Evolutionary conservation across 2,797 vertebrate genomes (phyloP).

Genomic region (Eupleurogrammus muticus): DNA sequence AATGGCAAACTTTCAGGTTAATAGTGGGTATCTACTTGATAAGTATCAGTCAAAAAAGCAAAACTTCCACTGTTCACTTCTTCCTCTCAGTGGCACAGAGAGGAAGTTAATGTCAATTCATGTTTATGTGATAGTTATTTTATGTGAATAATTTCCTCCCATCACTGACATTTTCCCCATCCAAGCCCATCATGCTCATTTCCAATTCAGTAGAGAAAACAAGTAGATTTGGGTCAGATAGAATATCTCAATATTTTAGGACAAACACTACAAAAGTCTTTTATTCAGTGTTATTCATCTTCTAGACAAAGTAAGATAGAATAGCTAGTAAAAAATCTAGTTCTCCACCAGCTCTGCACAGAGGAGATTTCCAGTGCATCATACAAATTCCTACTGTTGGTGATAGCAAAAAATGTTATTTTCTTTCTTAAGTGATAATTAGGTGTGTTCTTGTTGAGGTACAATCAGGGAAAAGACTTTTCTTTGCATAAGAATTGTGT

Average conservation of each 20-base stretch:
- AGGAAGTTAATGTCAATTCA: slow-evolving; percentile 1
- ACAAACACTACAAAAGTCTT: background rate
- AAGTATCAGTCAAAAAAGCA: slow-evolving; percentile 13
- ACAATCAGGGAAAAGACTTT: slow-evolving; percentile 6
- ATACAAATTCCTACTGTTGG: slow-evolving; percentile 52
- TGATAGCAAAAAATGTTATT: slow-evolving; percentile 51
- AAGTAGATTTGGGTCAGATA: background rate
- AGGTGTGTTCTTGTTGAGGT: slow-evolving; percentile 22
- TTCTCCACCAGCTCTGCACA: slow-evolving; percentile 29
- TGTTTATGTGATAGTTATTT: background rate
- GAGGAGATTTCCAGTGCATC: slow-evolving; percentile 48
- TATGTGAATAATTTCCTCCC: slow-evolving; percentile 4
- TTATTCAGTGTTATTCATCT: background rate
- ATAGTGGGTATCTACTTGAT: background rate
- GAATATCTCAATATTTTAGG: background rate
- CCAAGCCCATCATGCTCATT: background rate
- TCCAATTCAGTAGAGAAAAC: background rate
- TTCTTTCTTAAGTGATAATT: slow-evolving; percentile 40
- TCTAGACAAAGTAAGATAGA: background rate
- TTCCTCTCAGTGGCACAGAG: background rate
- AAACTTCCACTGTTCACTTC: slow-evolving; percentile 32
- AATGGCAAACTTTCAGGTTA: slow-evolving; percentile 20
- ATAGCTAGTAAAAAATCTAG: slow-evolving; percentile 19
- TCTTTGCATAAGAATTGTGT: slow-evolving; percentile 8
- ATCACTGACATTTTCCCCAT: slow-evolving; percentile 9